Evolutionary conservation across 2,113 vertebrate genomes (phyloP).

Genomic region (Dipodomys ordii): DNA sequence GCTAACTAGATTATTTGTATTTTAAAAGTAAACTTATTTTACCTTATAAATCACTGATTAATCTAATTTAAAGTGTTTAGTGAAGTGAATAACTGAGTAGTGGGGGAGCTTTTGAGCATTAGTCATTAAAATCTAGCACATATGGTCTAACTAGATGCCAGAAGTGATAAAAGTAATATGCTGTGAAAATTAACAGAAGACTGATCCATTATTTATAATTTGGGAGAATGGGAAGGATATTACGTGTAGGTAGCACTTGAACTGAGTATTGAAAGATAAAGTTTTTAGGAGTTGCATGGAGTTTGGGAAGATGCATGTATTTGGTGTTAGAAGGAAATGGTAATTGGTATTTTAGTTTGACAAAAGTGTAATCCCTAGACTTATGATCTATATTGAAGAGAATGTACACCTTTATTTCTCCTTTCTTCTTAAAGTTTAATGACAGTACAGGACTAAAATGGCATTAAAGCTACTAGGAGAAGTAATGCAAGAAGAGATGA

Average conservation of each 20-base stretch:
- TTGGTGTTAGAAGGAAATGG: background rate
- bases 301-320: background rate
- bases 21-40: slow-evolving; percentile 58
- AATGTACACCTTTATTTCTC: background rate
- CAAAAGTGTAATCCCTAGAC: slow-evolving; percentile 26
- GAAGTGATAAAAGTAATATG: slow-evolving; percentile 59
- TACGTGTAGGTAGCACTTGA: slow-evolving; percentile 47
- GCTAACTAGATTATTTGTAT: background rate
- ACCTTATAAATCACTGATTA: slow-evolving; percentile 44
- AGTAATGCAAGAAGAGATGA: background rate
- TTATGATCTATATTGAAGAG: background rate
- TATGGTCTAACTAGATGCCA: slow-evolving; percentile 78
- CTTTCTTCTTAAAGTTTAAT: background rate
- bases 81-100: slow-evolving; percentile 58
- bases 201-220: slow-evolving; percentile 65
- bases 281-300: background rate
- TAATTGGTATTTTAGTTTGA: slow-evolving; percentile 15
- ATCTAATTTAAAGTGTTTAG: slow-evolving; percentile 48
- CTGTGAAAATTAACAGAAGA: slow-evolving; percentile 63
- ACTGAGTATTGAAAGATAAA: background rate
- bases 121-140: slow-evolving; percentile 77
- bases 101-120: slow-evolving; percentile 58
- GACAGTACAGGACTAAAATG: background rate
- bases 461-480: background rate
- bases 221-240: slow-evolving; percentile 46